Evolutionary conservation across 2,113 vertebrate genomes (phyloP).

Genomic region (Cranoglanis bouderius): DNA sequence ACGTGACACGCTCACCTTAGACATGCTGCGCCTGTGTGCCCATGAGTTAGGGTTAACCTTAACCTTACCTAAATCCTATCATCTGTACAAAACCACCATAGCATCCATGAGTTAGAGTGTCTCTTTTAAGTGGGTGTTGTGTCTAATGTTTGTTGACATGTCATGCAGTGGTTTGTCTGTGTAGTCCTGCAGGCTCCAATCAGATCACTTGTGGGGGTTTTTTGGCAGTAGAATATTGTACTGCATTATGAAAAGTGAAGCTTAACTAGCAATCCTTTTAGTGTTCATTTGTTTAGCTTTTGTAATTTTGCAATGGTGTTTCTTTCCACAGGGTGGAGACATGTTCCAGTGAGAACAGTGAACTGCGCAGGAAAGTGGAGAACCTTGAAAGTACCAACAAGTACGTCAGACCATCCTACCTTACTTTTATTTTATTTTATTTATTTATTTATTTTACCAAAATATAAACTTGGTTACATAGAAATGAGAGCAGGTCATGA

Average conservation of each 20-base stretch:
- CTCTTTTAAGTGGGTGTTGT: not conserved
- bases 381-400: constrained; percentile 94
- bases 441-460: constrained; percentile 16
- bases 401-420: constrained; percentile 64
- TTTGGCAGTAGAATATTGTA: not conserved
- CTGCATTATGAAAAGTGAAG: not conserved
- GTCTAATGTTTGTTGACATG: not conserved
- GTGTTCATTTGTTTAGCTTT: not conserved
- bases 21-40: not conserved
- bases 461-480: not conserved
- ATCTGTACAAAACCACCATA: not conserved
- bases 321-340: constrained; percentile 87
- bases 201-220: not conserved
- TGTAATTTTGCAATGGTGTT: constrained; percentile 56
- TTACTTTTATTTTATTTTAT: not conserved
- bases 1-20: not conserved
- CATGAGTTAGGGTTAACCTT: not conserved
- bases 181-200: no score
- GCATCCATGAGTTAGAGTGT: not conserved
- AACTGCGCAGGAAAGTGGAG: constrained; percentile 94
- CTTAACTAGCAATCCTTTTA: not conserved
- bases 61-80: not conserved
- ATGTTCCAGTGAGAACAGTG: constrained; percentile 93
- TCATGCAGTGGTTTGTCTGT: not conserved
- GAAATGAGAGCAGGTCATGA: not conserved